These are phyloP conservation scores for Cheirogaleus major DNA, from an alignment of 2,797 vertebrate genomes.

Conservation along the genomic window DNA sequence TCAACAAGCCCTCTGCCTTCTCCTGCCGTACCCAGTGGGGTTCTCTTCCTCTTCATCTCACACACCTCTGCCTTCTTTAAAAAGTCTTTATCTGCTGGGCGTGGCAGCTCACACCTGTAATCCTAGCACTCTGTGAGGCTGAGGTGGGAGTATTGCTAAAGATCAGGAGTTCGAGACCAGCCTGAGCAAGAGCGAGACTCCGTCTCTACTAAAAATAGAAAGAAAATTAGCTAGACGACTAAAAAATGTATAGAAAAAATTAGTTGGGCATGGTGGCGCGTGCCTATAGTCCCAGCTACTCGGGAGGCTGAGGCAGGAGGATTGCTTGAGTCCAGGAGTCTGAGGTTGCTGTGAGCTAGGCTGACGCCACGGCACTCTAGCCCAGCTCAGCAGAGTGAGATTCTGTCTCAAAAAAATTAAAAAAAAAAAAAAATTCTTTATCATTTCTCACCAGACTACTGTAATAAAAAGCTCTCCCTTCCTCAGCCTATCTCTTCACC, in stretches of 20 bases:
- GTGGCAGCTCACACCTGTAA: too few relatives aligned
- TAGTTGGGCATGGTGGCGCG: too few relatives aligned
- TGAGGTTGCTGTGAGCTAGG: background rate
- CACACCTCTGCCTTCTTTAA: background rate
- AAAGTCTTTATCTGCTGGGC: background rate
- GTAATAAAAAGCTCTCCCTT: background rate
- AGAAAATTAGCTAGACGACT: too few relatives aligned
- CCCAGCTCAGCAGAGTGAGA: background rate
- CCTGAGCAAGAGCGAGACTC: too few relatives aligned
- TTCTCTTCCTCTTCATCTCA: background rate
- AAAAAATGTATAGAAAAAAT: too few relatives aligned
- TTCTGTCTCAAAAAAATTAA: background rate
- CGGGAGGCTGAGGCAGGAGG: background rate
- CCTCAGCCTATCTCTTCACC: background rate
- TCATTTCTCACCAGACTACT: background rate
- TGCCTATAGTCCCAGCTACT: background rate
- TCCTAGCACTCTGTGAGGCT: too few relatives aligned
- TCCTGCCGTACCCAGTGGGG: background rate
- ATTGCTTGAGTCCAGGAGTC: background rate
- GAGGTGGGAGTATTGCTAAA: too few relatives aligned
- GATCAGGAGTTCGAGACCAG: too few relatives aligned
- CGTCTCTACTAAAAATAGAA: too few relatives aligned
- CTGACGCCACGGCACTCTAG: background rate
- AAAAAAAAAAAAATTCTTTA: background rate
- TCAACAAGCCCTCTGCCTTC: background rate